Evolutionary conservation across 2,888 invertebrate genomes (phyloP), one percentile per base, ranked within the genome.

Genomic region (Palloptera scutellata): DNA sequence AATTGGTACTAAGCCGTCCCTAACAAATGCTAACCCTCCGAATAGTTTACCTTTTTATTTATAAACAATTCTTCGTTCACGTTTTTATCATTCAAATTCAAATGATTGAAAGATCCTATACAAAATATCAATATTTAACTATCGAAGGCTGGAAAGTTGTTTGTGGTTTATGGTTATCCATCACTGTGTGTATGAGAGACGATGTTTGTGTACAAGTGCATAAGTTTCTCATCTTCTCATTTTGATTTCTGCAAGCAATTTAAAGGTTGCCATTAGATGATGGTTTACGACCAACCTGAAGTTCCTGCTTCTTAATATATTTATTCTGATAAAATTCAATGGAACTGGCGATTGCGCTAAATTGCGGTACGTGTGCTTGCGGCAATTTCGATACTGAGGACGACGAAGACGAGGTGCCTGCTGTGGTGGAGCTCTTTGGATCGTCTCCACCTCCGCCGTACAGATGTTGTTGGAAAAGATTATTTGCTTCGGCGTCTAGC

Each of bases 301-400:
- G 79, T 75, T 83, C 84, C 78, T 83, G 80, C 78, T 83, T 83
- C 75, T 83, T 84, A 69, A 79, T 78, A 75, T 82, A 83, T 75
- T 83, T 83, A 75, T 84, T 83, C 74, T 84, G 84, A 78, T 84
- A 84, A 66, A 83, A 81, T 77, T 84, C 84, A 71, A 84, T 75
- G 45, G 82, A 83, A 72, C 82, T 83, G 69, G 83, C 81, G 58
- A 83, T 77, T 65, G 79, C 77, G 72, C 80, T 81, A 63, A 83
- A 84, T 67, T 79, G 78, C 64, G 83, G 79, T 61, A 81, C 81
- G 72, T 83, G 82, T 62, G 74, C 67, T 45, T 72, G 72, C 66
- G 83, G 81, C 75, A 81, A 74, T 73, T 81, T 81, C 15, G 73
- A 60, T 61, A 69, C 63, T 69, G 66, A 41, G 20, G 61, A 48